phyloP scores from a whole-genome alignment of 2,797 vertebrate species.

The Manis javanica region DNA sequence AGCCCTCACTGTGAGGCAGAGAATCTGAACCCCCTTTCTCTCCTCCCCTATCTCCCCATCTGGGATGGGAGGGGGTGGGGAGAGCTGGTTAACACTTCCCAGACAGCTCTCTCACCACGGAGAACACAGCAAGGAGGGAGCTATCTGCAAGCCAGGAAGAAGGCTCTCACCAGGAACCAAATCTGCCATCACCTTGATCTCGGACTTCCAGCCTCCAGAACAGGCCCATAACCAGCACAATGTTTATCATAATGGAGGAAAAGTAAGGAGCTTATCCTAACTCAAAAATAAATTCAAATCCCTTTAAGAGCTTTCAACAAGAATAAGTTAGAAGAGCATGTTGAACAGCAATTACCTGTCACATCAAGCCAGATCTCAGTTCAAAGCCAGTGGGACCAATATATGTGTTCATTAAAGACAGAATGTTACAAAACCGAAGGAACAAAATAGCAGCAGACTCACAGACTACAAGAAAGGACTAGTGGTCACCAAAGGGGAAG shows the following conservation, averaged over 20 bases:
- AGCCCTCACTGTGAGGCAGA: not conserved
- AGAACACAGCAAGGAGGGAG: too few relatives aligned
- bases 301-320: not conserved
- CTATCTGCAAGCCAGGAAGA: too few relatives aligned
- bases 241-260: not conserved
- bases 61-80: too few relatives aligned
- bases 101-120: too few relatives aligned
- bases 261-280: not conserved
- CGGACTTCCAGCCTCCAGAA: too few relatives aligned
- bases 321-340: not conserved
- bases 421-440: not conserved
- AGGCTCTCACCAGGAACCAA: too few relatives aligned
- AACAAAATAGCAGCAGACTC: too few relatives aligned
- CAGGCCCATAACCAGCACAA: not conserved
- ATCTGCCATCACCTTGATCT: too few relatives aligned
- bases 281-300: not conserved
- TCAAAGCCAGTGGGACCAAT: not conserved
- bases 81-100: too few relatives aligned
- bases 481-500: too few relatives aligned
- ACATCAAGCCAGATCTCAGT: not conserved
- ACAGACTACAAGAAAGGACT: too few relatives aligned
- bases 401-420: not conserved
- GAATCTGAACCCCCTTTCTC: not conserved
- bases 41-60: too few relatives aligned
- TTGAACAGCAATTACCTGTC: not conserved